Percentiles rank a stretch among this genome's conserved stretches.
phyloP scores from a whole-genome alignment of 2,888 invertebrate genomes.

The Platycheirus albimanus region DNA sequence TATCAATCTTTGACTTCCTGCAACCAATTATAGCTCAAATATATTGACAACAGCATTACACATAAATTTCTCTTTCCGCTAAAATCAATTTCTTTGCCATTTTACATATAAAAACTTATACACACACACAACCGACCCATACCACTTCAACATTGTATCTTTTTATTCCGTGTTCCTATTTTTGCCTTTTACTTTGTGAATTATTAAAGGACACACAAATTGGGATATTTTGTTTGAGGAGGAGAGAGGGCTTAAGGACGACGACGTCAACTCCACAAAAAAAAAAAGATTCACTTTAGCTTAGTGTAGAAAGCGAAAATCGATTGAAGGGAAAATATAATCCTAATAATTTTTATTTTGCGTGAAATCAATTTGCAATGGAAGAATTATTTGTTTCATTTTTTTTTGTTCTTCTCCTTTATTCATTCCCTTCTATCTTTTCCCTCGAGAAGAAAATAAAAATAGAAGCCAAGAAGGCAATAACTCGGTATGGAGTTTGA shows the following conservation, averaged over 20 bases:
- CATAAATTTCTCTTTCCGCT: conserved; percentile 27
- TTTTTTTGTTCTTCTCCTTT: conserved; percentile 12
- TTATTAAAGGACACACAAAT: conserved; percentile 69
- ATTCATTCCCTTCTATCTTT: not conserved
- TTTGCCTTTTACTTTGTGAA: conserved; percentile 52
- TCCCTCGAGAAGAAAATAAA: not conserved
- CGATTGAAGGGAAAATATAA: conserved; percentile 73
- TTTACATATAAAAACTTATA: conserved; percentile 8
- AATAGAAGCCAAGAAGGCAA: conserved; percentile 25
- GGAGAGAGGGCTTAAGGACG: conserved; percentile 5
- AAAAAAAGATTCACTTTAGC: conserved; percentile 49
- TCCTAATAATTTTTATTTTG: conserved; percentile 74
- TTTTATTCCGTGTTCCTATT: conserved; percentile 25
- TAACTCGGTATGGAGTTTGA: conserved; percentile 57
- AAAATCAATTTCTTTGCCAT: conserved; percentile 26
- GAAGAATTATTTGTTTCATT: conserved; percentile 67
- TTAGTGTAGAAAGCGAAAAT: conserved; percentile 60
- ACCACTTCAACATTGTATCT: conserved; percentile 23
- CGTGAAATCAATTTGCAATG: conserved; percentile 75
- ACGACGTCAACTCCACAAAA: conserved; percentile 8
- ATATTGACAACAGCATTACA: conserved; percentile 23
- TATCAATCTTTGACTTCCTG: conserved; percentile 37
- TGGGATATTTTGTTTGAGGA: conserved; percentile 37
- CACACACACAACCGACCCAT: not conserved
- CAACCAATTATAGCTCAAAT: conserved; percentile 27